A percentile compares a stretch with the other conserved stretches of the same genome.
phyloP scores from a whole-genome alignment of 2,888 invertebrate genomes.

The Ophonus ardosiacus region DNA sequence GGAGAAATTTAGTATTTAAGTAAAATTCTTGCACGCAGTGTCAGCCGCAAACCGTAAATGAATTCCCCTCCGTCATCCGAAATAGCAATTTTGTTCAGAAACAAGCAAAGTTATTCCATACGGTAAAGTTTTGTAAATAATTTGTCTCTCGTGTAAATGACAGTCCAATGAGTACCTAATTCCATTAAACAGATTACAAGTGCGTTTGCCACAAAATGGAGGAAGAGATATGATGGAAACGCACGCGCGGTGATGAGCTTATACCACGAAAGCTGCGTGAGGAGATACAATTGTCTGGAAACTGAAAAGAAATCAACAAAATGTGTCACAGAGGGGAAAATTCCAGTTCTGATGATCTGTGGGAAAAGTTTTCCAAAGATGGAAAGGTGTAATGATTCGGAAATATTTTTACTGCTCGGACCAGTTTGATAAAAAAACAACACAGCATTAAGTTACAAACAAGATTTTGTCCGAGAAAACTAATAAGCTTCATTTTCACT shows the following conservation, averaged over 20 bases:
- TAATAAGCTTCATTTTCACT: no score
- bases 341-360: background rate
- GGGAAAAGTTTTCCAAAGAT: background rate
- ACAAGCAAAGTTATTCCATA: background rate
- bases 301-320: background rate
- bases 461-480: no score
- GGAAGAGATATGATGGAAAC: background rate
- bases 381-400: no score
- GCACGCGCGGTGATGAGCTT: background rate
- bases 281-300: conserved; percentile 1
- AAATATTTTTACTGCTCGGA: no score
- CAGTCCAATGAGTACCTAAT: conserved; percentile 58
- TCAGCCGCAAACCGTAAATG: background rate
- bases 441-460: no score
- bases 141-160: conserved; percentile 49
- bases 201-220: conserved; percentile 21
- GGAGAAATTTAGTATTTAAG: background rate
- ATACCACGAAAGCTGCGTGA: background rate
- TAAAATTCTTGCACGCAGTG: background rate
- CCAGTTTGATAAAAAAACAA: no score
- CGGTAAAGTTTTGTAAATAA: conserved; percentile 48
- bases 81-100: background rate
- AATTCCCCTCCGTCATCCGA: background rate
- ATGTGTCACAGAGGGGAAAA: background rate
- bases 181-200: conserved; percentile 54